Percentiles rank a stretch among this genome's conserved stretches.
phyloP scores from a whole-genome alignment of 2,113 vertebrate genomes.

The Pseudois nayaur region DNA sequence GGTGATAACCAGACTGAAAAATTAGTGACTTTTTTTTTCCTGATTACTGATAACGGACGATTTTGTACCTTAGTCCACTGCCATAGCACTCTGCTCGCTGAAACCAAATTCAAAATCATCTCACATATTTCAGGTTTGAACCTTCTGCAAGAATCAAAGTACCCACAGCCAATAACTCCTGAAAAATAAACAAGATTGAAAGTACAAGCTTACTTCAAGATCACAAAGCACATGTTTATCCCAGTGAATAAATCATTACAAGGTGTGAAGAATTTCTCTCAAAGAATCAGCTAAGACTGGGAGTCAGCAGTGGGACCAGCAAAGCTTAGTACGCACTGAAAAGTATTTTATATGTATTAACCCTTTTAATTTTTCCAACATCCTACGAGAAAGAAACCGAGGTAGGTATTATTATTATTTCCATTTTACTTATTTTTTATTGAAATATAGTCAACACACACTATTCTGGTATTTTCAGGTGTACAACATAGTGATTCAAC shows the following conservation, averaged over 20 bases:
- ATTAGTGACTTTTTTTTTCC: not conserved
- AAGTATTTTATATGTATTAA: not conserved
- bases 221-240: not conserved
- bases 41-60: not conserved
- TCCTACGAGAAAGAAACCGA: not conserved
- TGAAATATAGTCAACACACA: not conserved
- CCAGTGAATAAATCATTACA: not conserved
- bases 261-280: not conserved
- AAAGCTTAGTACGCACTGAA: not conserved
- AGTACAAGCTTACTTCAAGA: not conserved
- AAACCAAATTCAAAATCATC: slow-evolving; percentile 81
- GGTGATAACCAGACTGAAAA: not conserved
- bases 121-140: slow-evolving; percentile 81
- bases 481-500: not conserved
- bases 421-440: not conserved
- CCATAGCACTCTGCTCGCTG: slow-evolving; percentile 86
- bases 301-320: not conserved
- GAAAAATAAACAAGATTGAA: slow-evolving; percentile 56
- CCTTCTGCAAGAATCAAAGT: slow-evolving; percentile 84
- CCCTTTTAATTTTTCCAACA: not conserved
- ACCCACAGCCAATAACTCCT: slow-evolving; percentile 86
- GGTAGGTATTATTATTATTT: not conserved
- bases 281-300: not conserved
- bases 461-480: not conserved
- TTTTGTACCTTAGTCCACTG: slow-evolving; percentile 88